Conservation (phyloP, 2,797 vertebrate genomes). For the Austrolebias charrua region DNA sequence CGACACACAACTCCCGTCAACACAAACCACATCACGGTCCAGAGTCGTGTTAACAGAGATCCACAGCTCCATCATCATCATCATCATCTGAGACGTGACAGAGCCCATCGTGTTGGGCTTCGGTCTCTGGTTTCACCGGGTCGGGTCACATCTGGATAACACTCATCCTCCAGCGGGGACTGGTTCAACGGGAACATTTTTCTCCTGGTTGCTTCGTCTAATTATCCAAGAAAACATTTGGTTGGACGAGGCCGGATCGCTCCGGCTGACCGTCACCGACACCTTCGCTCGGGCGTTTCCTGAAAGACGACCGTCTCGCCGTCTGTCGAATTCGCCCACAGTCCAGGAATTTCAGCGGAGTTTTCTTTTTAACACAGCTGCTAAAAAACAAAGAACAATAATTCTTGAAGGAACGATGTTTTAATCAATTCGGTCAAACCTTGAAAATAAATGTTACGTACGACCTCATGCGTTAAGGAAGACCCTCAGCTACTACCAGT, state of each 20-base stretch:
- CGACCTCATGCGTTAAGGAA: too few relatives aligned
- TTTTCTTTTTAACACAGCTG: background rate
- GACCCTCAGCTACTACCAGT: too few relatives aligned
- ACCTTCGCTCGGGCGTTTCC: background rate
- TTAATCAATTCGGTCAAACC: too few relatives aligned
- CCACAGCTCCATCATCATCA: background rate
- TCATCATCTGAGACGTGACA: background rate
- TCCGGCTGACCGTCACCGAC: background rate
- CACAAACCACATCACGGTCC: slow-evolving; percentile 22
- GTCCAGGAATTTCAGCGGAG: background rate
- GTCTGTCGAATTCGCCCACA: background rate
- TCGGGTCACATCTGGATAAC: slow-evolving; percentile 57
- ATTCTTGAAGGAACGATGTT: background rate
- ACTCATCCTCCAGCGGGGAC: slow-evolving; percentile 32
- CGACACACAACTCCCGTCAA: slow-evolving; percentile 1
- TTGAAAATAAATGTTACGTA: too few relatives aligned
- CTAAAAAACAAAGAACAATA: background rate
- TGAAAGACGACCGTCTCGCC: background rate
- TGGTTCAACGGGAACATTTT: slow-evolving; percentile 41
- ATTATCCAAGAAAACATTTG: slow-evolving; percentile 45
- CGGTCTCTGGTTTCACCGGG: background rate
- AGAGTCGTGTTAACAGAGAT: slow-evolving; percentile 8
- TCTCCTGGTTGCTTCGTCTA: slow-evolving; percentile 27
- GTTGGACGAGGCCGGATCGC: background rate
- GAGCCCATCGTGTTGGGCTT: slow-evolving; percentile 1